Evolutionary conservation across 2,113 vertebrate species (phyloP).

Genomic region (Tragelaphus scriptus): DNA sequence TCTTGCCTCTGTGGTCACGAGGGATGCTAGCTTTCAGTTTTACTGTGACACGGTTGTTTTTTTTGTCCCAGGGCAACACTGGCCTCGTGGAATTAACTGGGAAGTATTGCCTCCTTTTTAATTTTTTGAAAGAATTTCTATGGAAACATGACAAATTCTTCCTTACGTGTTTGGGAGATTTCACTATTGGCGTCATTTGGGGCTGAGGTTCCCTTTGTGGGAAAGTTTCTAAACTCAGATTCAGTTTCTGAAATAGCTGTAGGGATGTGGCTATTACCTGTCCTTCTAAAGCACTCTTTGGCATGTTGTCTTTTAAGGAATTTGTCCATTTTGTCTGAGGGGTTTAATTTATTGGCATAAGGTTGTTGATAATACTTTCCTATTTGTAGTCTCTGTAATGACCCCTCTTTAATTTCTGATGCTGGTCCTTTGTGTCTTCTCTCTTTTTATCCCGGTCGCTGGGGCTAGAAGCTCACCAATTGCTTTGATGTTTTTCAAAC

Average conservation of each 20-base stretch:
- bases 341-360: fast-evolving
- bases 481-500: background rate
- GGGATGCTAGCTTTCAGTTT: fast-evolving
- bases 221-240: background rate
- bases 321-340: background rate
- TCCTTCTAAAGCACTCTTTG: background rate
- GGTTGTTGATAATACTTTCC: fast-evolving
- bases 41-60: background rate
- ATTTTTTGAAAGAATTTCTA: background rate
- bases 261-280: fast-evolving
- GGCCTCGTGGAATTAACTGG: background rate
- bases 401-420: fast-evolving
- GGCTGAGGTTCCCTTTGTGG: background rate
- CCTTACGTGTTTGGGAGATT: background rate
- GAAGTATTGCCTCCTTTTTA: fast-evolving
- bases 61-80: background rate
- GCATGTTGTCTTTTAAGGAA: too few species aligned
- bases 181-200: background rate
- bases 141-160: too few species aligned
- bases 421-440: fast-evolving
- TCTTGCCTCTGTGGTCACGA: background rate
- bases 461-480: background rate
- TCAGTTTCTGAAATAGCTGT: background rate
- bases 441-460: background rate
- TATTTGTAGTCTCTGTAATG: fast-evolving